Base-by-base conservation (phyloP, 2,113 vertebrate genomes). In the Tauraco erythrolophus region DNA sequence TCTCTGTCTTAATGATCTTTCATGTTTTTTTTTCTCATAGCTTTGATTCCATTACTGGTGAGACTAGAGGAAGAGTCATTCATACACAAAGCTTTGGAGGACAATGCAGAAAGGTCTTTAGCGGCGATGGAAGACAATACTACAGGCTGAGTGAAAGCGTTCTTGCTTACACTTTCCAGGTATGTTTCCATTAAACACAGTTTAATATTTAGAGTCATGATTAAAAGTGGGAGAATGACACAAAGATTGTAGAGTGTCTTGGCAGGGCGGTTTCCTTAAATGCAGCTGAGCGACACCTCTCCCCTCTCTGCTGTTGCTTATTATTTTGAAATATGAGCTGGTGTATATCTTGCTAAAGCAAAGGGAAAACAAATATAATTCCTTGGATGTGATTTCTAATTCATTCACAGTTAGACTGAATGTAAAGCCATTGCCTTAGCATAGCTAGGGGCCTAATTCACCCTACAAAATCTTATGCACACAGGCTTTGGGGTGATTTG, bases 111-210 rank as follows among this genome's bases (percentile, higher is more conserved):
- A 99, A 99, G 57, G 98, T 99, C 46, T 99, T 98, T 64, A 99
- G 98, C 0, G 99, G 98, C 0, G 98, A 99, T 71, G 94, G 98
- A 57, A 97, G 66, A 83, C 60, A 98, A 27, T 98, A 81, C 71
- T 99, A 98, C 92, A 97, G 99, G 64, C 97, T 99, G 62, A 99
- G 99, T 77, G 98, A 98, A 65, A 99, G 97, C 31, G 16, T 99
- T 82, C 98, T 99, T n/a, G 98, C 98, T 80, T 99, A 99, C 78
- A 99, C 95, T 88, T 99, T 99, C 89, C 98, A 99, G 98, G 99
- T 99, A 95, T 35, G 97, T 97, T 83, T 93, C 11, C 28, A 22
- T 53, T 77, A 93, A 78, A 19, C 19, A 62, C 19, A 66, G 7
- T 7, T 77, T 86, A 80, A 3, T 75, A 35, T 86, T 71, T 68